Base-by-base conservation (phyloP, 2,797 vertebrate species). In the Myripristis jacobus region DNA sequence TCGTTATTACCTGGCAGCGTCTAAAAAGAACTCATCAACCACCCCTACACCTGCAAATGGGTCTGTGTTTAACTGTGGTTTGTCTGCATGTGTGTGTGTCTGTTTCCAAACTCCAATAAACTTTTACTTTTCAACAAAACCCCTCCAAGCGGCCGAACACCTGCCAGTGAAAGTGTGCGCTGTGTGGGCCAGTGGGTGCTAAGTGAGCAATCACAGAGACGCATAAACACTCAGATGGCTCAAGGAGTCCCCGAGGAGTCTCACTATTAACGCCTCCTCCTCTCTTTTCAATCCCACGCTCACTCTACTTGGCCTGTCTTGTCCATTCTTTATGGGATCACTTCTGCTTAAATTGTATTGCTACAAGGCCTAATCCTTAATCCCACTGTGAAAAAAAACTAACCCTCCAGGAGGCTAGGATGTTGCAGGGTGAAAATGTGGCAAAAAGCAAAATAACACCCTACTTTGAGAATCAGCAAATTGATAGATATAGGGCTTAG, bases 11-110 rank as follows among this genome's bases (percentile, higher is more conserved):
- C 64, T 69, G 64, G 41, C 53, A 74, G 67, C 66, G n/a, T n/a
- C n/a, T 52, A 5, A 22, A 61, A 77, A 48, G 29, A 51, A 0
- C 50, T 78, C 68, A 66, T 80, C 76, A 70, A 52, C 44, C 55
- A 43, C n/a, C n/a, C n/a, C 67, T 74, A 36, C 82, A 89, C 82
- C 77, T 87, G 80, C 66, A 25, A 47, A 41, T 25, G 41, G 53
- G 41, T 82, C 75, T 79, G 63, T 61, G 62, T 73, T 46, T 52
- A 1, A 71, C 25, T 70, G 72, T 29, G 55, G 62, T 66, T 55
- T 60, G 31, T 15, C 29, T 75, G 66, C 52, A 60, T 61, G 31
- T 44, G 47, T 44, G 47, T 25, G 36, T 34, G n/a, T 68, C 48
- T 59, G 54, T 60, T 48, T 75, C 75, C 74, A 55, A 65, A n/a